Conservation (phyloP, 2,888 invertebrate genomes). For the Xylota segnis region DNA sequence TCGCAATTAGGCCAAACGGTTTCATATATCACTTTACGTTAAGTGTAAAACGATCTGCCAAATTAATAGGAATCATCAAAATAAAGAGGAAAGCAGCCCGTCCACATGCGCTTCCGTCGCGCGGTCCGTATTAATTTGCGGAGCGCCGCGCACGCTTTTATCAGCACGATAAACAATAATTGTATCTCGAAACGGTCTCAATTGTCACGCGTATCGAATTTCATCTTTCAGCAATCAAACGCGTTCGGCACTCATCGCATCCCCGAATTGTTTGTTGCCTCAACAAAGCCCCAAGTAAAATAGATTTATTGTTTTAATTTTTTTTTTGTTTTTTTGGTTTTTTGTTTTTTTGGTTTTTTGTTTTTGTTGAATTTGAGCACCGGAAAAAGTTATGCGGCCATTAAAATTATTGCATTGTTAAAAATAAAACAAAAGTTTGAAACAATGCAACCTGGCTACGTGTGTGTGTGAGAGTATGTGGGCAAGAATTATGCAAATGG, state of each 20-base stretch:
- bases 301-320: neutral
- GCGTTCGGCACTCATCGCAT: neutral
- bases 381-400: conserved; percentile 36
- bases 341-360: conserved; percentile 16
- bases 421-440: neutral
- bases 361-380: conserved; percentile 25
- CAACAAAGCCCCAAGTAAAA: conserved; percentile 2
- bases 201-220: conserved; percentile 48
- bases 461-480: neutral
- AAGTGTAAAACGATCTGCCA: conserved; percentile 8
- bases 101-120: conserved; percentile 2
- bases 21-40: conserved; percentile 31
- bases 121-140: neutral
- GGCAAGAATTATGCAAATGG: conserved; percentile 60
- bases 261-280: neutral
- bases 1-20: conserved; percentile 11
- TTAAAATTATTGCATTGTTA: conserved; percentile 25
- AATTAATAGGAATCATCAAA: conserved; percentile 28
- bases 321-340: conserved; percentile 6
- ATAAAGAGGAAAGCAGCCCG: neutral
- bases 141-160: conserved; percentile 9
- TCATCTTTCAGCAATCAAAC: conserved; percentile 38
- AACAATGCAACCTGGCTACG: conserved; percentile 18
- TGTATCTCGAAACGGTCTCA: conserved; percentile 26
- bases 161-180: neutral